Evolutionary conservation across 2,888 invertebrate genomes (phyloP).

Genomic region (Operophtera brumata): DNA sequence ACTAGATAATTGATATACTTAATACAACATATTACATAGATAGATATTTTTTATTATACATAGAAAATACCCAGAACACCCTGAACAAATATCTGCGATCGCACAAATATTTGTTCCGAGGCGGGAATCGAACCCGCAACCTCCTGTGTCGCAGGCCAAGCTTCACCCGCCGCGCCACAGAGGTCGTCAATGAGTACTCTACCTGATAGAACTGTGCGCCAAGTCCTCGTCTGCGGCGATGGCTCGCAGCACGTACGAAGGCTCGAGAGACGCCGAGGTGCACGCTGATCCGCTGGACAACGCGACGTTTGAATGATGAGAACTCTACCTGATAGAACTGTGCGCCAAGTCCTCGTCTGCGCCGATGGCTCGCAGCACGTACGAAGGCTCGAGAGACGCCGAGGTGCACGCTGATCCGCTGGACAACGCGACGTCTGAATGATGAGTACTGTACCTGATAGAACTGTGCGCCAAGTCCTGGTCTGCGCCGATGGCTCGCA

Average conservation of each 20-base stretch:
- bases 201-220: constrained; percentile 99
- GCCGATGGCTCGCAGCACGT: constrained; percentile 98
- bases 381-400: constrained; percentile 98
- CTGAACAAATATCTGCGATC: no score
- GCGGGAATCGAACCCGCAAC: no score
- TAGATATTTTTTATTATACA: no score
- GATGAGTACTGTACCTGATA: constrained; percentile 84
- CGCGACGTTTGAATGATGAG: constrained; percentile 92
- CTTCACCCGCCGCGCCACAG: no score
- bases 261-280: constrained; percentile 98
- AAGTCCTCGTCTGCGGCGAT: constrained; percentile 99
- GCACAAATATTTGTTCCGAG: no score
- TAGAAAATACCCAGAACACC: no score
- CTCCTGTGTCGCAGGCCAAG: no score
- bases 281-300: constrained; percentile 99
- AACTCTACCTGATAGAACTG: constrained; percentile 98
- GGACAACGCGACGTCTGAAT: constrained; percentile 94
- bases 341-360: constrained; percentile 99
- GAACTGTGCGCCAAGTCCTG: constrained; percentile 99
- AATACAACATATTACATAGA: no score
- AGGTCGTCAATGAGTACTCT: no score
- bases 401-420: constrained; percentile 99
- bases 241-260: constrained; percentile 98
- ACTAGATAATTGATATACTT: no score
- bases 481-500: constrained; percentile 98